phyloP scores from a whole-genome alignment of 2,888 invertebrate species.

The Calephelis perditalis region DNA sequence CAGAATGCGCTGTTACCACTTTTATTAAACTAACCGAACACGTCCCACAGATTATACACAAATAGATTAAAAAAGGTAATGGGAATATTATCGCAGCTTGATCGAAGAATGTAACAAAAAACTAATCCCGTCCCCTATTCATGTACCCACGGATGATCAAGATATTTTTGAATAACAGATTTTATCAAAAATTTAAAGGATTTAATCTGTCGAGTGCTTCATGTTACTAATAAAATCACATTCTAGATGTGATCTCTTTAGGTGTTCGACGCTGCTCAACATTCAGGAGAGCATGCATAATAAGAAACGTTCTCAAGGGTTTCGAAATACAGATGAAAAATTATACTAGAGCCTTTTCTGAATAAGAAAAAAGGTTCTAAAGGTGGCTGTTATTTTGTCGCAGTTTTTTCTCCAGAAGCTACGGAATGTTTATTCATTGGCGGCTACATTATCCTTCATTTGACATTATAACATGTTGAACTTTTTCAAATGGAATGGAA shows the following conservation, averaged over 20 bases:
- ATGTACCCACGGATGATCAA: conserved; percentile 22
- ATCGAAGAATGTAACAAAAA: conserved; percentile 24
- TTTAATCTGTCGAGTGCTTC: conserved; percentile 19
- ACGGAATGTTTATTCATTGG: no score
- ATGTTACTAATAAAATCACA: conserved; percentile 10
- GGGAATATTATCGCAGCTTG: conserved; percentile 19
- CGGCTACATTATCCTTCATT: no score
- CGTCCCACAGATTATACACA: not conserved
- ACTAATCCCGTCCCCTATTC: conserved; percentile 23
- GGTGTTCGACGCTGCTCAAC: conserved; percentile 3
- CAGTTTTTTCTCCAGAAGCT: no score
- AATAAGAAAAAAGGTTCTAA: no score
- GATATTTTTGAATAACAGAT: conserved; percentile 20
- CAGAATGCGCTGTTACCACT: no score
- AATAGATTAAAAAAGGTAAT: conserved; percentile 14
- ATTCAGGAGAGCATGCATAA: conserved; percentile 4
- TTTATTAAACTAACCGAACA: no score
- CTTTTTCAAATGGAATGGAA: no score
- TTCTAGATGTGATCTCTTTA: not conserved
- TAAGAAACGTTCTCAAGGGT: not conserved
- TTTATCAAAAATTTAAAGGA: conserved; percentile 21
- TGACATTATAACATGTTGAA: no score
- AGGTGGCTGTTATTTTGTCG: no score
- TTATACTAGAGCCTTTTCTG: not conserved
- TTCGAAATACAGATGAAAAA: conserved; percentile 8